Evolutionary conservation across 2,888 invertebrate species (phyloP).

Genomic region (Globia sparganii): DNA sequence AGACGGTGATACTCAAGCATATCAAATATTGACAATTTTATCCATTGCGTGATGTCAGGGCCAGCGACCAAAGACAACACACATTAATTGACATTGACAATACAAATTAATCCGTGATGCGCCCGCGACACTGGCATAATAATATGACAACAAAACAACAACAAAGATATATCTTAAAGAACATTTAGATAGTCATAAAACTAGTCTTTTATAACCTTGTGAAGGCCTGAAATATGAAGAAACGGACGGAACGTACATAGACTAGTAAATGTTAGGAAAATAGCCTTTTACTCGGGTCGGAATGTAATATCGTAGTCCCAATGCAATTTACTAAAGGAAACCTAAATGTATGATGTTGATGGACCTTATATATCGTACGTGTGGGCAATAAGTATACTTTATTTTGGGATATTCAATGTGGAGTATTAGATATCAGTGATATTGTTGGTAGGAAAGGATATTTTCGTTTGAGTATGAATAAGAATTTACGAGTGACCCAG

Average conservation of each 20-base stretch:
- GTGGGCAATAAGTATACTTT: conserved; percentile 8
- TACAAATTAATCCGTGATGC: too few relatives aligned
- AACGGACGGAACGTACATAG: conserved; percentile 4
- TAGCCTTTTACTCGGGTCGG: conserved; percentile 21
- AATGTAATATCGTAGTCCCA: conserved; percentile 34
- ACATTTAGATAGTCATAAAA: background rate
- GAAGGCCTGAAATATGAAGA: conserved; percentile 4
- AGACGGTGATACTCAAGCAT: too few relatives aligned
- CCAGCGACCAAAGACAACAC: too few relatives aligned
- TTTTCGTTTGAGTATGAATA: background rate
- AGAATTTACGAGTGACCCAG: conserved; percentile 1
- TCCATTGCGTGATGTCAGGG: too few relatives aligned
- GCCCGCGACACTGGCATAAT: too few relatives aligned
- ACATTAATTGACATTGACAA: too few relatives aligned
- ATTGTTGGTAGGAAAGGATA: background rate
- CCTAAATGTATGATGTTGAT: conserved; percentile 27
- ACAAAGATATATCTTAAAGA: background rate
- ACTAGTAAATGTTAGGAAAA: conserved; percentile 30
- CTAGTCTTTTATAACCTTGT: background rate
- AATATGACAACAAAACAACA: too few relatives aligned
- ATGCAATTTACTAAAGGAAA: conserved; percentile 57
- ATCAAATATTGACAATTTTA: too few relatives aligned
- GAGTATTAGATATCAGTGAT: background rate
- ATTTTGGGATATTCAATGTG: conserved; percentile 14
- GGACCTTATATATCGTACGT: conserved; percentile 17